Evolutionary conservation across 2,113 vertebrate species (phyloP).

Genomic region (Pomatostomus ruficeps): DNA sequence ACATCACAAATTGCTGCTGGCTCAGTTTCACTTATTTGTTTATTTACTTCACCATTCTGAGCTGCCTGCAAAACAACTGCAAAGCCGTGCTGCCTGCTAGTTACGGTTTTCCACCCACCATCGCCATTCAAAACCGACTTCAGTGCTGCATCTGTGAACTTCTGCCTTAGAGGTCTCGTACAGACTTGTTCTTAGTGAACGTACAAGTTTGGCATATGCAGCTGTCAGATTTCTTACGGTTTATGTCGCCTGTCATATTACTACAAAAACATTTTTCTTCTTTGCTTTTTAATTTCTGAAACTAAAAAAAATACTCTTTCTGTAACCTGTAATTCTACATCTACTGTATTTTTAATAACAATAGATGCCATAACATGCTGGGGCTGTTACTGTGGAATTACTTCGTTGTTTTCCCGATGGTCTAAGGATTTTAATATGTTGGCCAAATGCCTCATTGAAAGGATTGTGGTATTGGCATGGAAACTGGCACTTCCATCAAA

Average conservation of each 20-base stretch:
- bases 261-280: not conserved
- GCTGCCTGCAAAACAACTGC: conserved; percentile 45
- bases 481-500: not conserved
- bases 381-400: not conserved
- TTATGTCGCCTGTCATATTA: conserved; percentile 14
- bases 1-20: conserved; percentile 36
- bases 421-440: not conserved
- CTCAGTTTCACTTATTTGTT: conserved; percentile 44
- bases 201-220: not conserved
- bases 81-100: not conserved
- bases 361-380: not conserved
- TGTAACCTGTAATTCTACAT: not conserved
- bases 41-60: conserved; percentile 21
- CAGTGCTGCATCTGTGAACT: not conserved
- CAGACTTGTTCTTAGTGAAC: not conserved
- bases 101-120: not conserved
- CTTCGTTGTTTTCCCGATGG: not conserved
- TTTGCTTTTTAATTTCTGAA: not conserved
- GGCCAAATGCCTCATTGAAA: not conserved
- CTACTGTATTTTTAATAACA: not conserved
- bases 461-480: not conserved
- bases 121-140: not conserved
- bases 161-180: not conserved
- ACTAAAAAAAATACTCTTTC: not conserved
- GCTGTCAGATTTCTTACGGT: conserved; percentile 14